phyloP scores from a whole-genome alignment of 2,113 vertebrate species.

The Heterotilapia buettikoferi region DNA sequence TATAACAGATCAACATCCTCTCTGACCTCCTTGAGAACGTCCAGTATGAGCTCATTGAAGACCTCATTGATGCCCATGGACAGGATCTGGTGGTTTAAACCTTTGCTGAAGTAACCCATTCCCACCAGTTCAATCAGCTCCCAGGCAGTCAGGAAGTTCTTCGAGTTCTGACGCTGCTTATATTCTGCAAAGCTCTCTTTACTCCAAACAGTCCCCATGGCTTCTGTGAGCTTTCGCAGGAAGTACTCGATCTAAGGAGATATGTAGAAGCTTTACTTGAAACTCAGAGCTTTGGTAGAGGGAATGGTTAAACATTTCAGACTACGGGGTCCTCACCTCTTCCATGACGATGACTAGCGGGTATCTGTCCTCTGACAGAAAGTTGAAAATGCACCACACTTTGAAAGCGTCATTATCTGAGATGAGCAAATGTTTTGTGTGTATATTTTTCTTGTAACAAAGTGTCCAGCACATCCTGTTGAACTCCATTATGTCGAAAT shows the following conservation, averaged over 20 bases:
- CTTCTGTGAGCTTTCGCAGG: conserved; percentile 84
- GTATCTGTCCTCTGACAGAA: conserved; percentile 93
- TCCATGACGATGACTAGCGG: conserved; percentile 87
- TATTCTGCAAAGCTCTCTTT: conserved; percentile 87
- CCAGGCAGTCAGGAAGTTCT: conserved; percentile 79
- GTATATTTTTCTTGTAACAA: conserved; percentile 87
- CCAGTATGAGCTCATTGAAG: conserved; percentile 89
- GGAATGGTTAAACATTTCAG: background rate
- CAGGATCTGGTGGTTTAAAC: conserved; percentile 81
- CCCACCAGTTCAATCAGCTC: conserved; percentile 88
- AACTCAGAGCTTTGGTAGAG: background rate
- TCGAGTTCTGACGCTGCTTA: conserved; percentile 72
- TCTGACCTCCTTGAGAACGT: conserved; percentile 91
- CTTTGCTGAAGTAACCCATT: conserved; percentile 83
- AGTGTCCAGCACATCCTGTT: conserved; percentile 97
- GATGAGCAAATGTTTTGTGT: conserved; percentile 76
- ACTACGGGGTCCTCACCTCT: conserved; percentile 78
- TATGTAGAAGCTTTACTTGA: background rate
- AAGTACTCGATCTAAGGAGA: conserved; percentile 85
- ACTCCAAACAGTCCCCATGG: conserved; percentile 86
- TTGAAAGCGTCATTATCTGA: conserved; percentile 88
- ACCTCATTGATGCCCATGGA: conserved; percentile 91
- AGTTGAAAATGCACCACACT: conserved; percentile 98
- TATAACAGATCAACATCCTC: background rate
- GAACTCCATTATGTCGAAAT: conserved; percentile 90